These are phyloP conservation scores for Bursaphelenchus mucronatus DNA, from an alignment of 1,140 invertebrate species.

Conservation along the genomic window DNA sequence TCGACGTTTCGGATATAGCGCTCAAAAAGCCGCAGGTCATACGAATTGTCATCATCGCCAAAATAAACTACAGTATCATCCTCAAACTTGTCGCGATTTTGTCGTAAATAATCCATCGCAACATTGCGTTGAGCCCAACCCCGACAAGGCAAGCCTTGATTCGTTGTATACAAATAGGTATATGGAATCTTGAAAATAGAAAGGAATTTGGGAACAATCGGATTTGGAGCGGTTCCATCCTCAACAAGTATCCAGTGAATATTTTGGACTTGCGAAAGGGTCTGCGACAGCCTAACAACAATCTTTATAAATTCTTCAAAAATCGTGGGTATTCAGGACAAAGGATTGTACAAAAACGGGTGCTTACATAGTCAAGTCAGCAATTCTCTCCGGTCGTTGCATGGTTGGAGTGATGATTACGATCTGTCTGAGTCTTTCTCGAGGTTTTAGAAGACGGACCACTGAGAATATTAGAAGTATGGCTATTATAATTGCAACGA, in stretches of 20 bases:
- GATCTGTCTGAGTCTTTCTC: neutral
- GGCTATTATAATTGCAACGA: neutral
- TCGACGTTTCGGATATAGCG: conserved; percentile 75
- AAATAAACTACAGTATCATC: conserved; percentile 56
- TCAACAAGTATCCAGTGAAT: conserved; percentile 46
- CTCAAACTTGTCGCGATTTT: conserved; percentile 64
- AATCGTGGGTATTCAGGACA: no score
- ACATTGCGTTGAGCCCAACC: conserved; percentile 70
- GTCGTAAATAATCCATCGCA: conserved; percentile 78
- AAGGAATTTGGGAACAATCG: conserved; percentile 38
- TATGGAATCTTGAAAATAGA: conserved; percentile 43
- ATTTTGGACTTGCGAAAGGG: conserved; percentile 42
- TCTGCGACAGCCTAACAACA: conserved; percentile 41
- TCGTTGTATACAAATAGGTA: conserved; percentile 61
- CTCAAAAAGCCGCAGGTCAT: conserved; percentile 58
- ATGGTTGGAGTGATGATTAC: conserved; percentile 86
- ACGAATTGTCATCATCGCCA: conserved; percentile 59
- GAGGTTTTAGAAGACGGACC: no score
- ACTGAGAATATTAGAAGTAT: no score
- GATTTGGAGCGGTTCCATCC: conserved; percentile 40
- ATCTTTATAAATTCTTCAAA: no score
- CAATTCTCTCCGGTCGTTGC: conserved; percentile 81
- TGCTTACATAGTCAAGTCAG: conserved; percentile 70
- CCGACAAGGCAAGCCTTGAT: conserved; percentile 66
- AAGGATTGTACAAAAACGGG: no score